These are phyloP conservation scores for Bolinopsis microptera DNA, from an alignment of 37 sponge, comb jelly and placozoan species.

Conservation along the genomic window DNA sequence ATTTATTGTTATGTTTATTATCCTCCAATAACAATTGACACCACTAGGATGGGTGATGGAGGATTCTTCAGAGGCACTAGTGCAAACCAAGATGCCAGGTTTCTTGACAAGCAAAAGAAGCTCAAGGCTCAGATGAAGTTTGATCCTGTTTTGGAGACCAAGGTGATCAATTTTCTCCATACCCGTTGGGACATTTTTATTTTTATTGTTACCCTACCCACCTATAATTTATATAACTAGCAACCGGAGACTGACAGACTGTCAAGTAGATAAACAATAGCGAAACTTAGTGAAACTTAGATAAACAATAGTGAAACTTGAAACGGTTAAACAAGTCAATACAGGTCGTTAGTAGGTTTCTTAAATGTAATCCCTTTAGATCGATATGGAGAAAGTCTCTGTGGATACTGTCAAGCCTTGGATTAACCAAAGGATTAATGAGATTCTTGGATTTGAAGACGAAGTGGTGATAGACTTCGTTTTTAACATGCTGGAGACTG, in stretches of 20 bases:
- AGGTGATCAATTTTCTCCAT: conserved; percentile 70
- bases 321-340: too few relatives aligned
- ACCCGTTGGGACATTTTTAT: neutral
- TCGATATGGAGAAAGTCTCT: conserved; percentile 91
- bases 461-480: conserved; percentile 92
- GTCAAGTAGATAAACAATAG: too few relatives aligned
- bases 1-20: too few relatives aligned
- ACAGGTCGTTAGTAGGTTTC: too few relatives aligned
- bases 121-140: conserved; percentile 84
- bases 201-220: neutral
- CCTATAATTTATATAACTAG: too few relatives aligned
- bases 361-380: conserved; percentile 57
- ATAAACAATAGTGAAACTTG: too few relatives aligned
- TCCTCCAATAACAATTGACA: too few relatives aligned
- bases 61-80: conserved; percentile 77
- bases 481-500: conserved; percentile 89
- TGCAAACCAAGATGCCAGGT: conserved; percentile 90
- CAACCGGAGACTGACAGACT: too few relatives aligned
- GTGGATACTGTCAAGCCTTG: conserved; percentile 93
- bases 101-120: conserved; percentile 92
- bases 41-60: conserved; percentile 42
- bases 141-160: conserved; percentile 78
- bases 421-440: conserved; percentile 80
- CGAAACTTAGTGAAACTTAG: too few relatives aligned
- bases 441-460: conserved; percentile 82